Conservation (phyloP, 2,797 vertebrate genomes). For the Betta splendens region DNA sequence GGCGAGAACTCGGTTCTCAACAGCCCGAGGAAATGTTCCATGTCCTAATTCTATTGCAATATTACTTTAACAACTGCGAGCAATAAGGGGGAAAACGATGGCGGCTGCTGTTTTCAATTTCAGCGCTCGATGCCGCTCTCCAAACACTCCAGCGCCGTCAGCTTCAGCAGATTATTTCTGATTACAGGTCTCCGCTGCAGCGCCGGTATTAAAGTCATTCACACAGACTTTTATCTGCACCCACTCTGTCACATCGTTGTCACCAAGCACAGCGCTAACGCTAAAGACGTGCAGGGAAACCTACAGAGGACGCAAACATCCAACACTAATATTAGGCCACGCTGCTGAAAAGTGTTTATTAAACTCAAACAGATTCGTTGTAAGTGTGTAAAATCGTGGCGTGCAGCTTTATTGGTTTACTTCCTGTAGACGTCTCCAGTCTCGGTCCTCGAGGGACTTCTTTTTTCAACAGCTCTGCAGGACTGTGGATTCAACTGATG, state of each 20-base stretch:
- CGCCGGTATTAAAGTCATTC: background rate
- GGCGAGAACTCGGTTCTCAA: slow-evolving; percentile 13
- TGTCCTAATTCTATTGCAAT: slow-evolving; percentile 25
- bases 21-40: slow-evolving; percentile 29
- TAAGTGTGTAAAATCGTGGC: no score
- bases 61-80: slow-evolving; percentile 19
- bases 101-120: slow-evolving; percentile 10
- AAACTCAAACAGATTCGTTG: no score
- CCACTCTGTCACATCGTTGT: background rate
- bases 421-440: no score
- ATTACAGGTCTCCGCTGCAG: slow-evolving; percentile 8
- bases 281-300: background rate
- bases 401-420: no score
- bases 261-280: no score
- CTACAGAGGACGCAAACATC: background rate
- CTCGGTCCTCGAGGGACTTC: no score
- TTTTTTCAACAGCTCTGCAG: no score
- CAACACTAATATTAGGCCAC: no score
- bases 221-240: background rate
- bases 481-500: no score
- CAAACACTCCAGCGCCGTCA: background rate
- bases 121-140: background rate
- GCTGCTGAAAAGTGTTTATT: no score
- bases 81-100: slow-evolving; percentile 3
- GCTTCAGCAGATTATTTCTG: background rate